Base-by-base conservation (phyloP, 2,888 invertebrate species). In the Calliphora vomitoria region DNA sequence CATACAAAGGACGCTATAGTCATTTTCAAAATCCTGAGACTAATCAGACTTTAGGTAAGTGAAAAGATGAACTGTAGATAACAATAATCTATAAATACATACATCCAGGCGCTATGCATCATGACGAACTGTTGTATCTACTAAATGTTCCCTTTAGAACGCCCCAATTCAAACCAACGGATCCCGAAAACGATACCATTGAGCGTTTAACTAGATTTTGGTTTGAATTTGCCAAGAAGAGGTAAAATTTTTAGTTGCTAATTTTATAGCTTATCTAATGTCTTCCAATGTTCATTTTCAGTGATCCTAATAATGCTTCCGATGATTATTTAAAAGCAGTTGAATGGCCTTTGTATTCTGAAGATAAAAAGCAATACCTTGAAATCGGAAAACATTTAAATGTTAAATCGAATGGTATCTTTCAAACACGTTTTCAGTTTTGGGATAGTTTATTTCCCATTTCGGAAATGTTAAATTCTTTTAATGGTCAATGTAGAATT, bases 1-100 rank as follows among this genome's bases (percentile, higher is more conserved):
- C 94, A 1, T 96, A 95, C 90, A 94, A 95, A 87, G 96, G 96
- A 18, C 94, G 95, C 86, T 95, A 94, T 89, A 96, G 96, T 90
- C 94, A 94, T 90, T 94, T 90, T 72, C 94, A 94, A 84, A 94
- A 94, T 6, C 94, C 93, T 25, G 95, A 94, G 2, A 87, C 85
- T 15, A 90, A 91, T 75, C 93, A 94, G 88, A 94, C 95, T 1
- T 92, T 93, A 78, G 95, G 95, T 95, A 90, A 91, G 90, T 62
- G 20, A 8, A 25, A 20, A 11, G 13, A 2, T 25, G 25, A 20
- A 4, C n/a, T n/a, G 13, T 50, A 44, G 4, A 47, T 66, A n/a
- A 82, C 6, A 35, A 11, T 35, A 50, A 35, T 5, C 15, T 13
- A 5, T 47, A 44, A 4, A 25, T 0, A 68, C 11, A 25, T 58